Conservation (phyloP, 2,797 vertebrate genomes). For the Micropoecilia bifurca region DNA sequence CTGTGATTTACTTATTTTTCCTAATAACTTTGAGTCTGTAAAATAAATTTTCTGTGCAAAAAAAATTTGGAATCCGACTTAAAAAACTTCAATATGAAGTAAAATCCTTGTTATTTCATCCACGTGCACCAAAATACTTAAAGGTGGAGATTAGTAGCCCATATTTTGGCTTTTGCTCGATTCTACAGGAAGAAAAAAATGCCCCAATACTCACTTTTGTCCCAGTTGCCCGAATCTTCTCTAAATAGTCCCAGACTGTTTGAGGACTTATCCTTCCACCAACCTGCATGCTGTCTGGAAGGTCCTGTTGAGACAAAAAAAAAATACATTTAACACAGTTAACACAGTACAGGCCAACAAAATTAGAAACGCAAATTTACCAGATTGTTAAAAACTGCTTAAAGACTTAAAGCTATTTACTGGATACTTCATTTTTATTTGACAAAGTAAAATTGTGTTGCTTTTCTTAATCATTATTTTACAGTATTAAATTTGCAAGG, state of each 20-base stretch:
- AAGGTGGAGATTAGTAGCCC: background rate
- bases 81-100: background rate
- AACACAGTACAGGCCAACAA: background rate
- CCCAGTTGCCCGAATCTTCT: constrained; percentile 97
- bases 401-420: background rate
- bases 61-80: background rate
- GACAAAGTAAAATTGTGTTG: background rate
- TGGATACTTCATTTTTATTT: background rate
- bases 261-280: constrained; percentile 97
- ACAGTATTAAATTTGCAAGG: background rate
- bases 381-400: background rate
- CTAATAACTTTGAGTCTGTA: background rate
- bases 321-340: background rate
- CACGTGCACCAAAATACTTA: background rate
- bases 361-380: background rate
- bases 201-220: constrained; percentile 88
- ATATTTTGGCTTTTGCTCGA: background rate
- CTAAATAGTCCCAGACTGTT: constrained; percentile 98
- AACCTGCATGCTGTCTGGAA: constrained; percentile 96
- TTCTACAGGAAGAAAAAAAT: background rate
- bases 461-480: background rate
- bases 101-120: background rate
- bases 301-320: constrained; percentile 81
- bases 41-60: background rate
- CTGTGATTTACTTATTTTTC: background rate